Conservation (phyloP, 2,113 vertebrate genomes). For the Anseranas semipalmata region DNA sequence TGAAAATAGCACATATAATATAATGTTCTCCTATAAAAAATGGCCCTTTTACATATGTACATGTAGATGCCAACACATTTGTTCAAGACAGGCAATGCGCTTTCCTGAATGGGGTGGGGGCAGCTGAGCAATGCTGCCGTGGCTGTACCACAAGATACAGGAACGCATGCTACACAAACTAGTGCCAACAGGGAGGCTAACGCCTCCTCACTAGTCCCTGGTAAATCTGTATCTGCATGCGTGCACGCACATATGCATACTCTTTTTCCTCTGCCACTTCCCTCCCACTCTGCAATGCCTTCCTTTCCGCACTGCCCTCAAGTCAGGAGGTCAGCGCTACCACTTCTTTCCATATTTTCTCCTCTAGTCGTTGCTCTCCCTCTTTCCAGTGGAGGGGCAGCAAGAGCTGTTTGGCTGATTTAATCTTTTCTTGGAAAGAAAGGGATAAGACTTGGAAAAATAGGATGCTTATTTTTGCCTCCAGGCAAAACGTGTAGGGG, state of each 20-base stretch:
- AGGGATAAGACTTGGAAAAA: neutral
- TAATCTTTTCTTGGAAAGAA: neutral
- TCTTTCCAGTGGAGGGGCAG: neutral
- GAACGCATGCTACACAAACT: neutral
- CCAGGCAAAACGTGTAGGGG: neutral
- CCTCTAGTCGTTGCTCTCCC: neutral
- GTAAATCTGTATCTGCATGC: neutral
- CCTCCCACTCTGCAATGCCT: neutral
- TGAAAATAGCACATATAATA: neutral
- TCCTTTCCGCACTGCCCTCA: neutral
- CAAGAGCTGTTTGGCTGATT: neutral
- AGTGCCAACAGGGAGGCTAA: neutral
- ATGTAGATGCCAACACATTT: accelerated
- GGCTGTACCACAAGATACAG: neutral
- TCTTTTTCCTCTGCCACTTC: neutral
- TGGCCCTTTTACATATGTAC: neutral
- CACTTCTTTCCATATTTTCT: neutral
- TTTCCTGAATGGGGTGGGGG: neutral
- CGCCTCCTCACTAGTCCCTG: neutral
- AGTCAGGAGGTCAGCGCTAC: neutral
- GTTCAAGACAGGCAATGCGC: neutral
- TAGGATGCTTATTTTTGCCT: neutral
- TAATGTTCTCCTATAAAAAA: accelerated
- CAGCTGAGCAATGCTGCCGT: neutral
- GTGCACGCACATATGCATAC: neutral